A percentile compares a stretch with the other conserved stretches of the same genome.
Conservation (phyloP, 2,888 invertebrate species). For the Aradus depressus region DNA sequence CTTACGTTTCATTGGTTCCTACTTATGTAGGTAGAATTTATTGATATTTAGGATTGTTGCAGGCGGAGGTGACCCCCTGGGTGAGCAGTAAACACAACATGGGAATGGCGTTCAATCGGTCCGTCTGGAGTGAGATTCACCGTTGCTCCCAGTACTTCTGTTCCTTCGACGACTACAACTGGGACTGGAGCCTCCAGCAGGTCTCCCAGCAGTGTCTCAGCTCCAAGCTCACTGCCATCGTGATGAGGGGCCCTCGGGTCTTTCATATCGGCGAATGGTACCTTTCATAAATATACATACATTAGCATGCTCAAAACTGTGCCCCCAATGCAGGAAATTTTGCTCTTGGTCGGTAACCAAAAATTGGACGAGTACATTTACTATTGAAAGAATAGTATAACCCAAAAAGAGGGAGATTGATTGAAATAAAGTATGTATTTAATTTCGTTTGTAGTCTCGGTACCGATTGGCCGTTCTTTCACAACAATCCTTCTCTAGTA, state of each 20-base stretch:
- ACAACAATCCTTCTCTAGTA: too few relatives aligned
- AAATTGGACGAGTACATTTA: too few relatives aligned
- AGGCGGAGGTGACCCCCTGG: slow-evolving; percentile 90
- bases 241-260: slow-evolving; percentile 85
- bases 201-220: slow-evolving; percentile 73
- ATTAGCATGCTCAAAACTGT: background rate
- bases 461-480: too few relatives aligned
- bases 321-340: too few relatives aligned
- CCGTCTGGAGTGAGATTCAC: slow-evolving; percentile 75
- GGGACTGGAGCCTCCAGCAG: slow-evolving; percentile 96
- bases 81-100: slow-evolving; percentile 97
- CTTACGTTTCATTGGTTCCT: too few relatives aligned
- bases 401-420: too few relatives aligned
- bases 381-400: too few relatives aligned
- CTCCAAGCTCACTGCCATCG: slow-evolving; percentile 70
- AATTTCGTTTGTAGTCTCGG: too few relatives aligned
- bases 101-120: slow-evolving; percentile 92
- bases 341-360: too few relatives aligned
- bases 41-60: slow-evolving; percentile 31
- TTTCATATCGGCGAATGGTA: slow-evolving; percentile 99
- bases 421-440: too few relatives aligned
- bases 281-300: slow-evolving; percentile 33
- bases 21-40: background rate
- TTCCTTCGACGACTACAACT: slow-evolving; percentile 96
- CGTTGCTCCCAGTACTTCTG: slow-evolving; percentile 79